phyloP scores from a whole-genome alignment of 53 echinoderm and acorn worm genomes.

The Echinometra lucunter region DNA sequence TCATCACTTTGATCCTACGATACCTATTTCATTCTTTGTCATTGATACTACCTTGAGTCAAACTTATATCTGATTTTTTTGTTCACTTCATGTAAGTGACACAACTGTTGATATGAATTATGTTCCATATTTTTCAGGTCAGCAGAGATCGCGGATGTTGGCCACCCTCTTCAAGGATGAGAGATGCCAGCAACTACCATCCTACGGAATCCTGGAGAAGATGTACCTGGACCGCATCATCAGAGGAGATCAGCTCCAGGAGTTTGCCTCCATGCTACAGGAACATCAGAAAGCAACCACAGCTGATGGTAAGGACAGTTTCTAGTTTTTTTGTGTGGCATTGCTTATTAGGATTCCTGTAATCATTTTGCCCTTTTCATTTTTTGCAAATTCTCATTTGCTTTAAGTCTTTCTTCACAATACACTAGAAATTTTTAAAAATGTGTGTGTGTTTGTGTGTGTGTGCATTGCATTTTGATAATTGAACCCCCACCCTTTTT shows the following conservation, averaged over 20 bases:
- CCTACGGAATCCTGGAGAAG: slow-evolving; percentile 95
- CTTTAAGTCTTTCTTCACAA: too few relatives aligned
- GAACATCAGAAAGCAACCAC: slow-evolving; percentile 94
- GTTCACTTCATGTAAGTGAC: not conserved
- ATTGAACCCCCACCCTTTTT: too few relatives aligned
- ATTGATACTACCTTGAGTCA: too few relatives aligned
- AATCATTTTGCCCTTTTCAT: too few relatives aligned
- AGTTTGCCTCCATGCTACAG: slow-evolving; percentile 92
- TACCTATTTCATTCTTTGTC: too few relatives aligned
- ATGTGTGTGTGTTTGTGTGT: too few relatives aligned
- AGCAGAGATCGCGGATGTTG: slow-evolving; percentile 94
- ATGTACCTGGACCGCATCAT: slow-evolving; percentile 98
- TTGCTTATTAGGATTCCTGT: too few relatives aligned
- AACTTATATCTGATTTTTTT: not conserved
- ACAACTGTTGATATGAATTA: not conserved
- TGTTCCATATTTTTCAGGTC: slow-evolving; percentile 83
- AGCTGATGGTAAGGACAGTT: slow-evolving; percentile 82
- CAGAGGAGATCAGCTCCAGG: slow-evolving; percentile 91
- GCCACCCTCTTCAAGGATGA: slow-evolving; percentile 98
- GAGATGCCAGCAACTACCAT: slow-evolving; percentile 92
- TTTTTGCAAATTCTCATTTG: too few relatives aligned
- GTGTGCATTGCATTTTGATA: too few relatives aligned
- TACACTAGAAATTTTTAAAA: too few relatives aligned
- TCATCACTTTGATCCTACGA: not conserved
- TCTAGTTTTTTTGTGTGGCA: not conserved